Evolutionary conservation across 2,113 vertebrate genomes (phyloP).

Genomic region (Miniopterus natalensis): DNA sequence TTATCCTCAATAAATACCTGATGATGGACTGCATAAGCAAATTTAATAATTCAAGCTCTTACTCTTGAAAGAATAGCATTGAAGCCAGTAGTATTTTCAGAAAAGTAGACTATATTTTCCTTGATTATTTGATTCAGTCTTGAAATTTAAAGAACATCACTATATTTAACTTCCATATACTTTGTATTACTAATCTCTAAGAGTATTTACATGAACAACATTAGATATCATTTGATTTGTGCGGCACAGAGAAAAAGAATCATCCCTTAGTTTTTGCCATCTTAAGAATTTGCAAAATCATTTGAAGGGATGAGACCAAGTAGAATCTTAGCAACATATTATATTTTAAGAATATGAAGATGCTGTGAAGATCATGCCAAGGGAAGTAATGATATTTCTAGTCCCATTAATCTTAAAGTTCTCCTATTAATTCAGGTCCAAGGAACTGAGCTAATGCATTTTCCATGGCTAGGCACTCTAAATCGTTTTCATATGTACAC

Average conservation of each 20-base stretch:
- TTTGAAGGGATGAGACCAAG: background rate
- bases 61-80: background rate
- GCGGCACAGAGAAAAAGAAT: background rate
- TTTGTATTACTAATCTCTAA: background rate
- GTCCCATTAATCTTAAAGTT: conserved; percentile 62
- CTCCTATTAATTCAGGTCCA: conserved; percentile 70
- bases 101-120: background rate
- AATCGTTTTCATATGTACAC: conserved; percentile 61
- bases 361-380: conserved; percentile 20
- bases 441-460: conserved; percentile 64
- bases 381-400: conserved; percentile 66
- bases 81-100: background rate
- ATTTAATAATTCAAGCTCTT: conserved; percentile 6
- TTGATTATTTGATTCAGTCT: conserved; percentile 7
- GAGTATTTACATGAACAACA: background rate
- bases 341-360: conserved; percentile 67
- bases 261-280: background rate
- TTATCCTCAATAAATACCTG: conserved; percentile 25
- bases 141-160: conserved; percentile 1
- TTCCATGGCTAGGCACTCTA: conserved; percentile 41
- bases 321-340: conserved; percentile 37
- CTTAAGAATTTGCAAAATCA: conserved; percentile 7
- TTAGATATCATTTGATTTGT: conserved; percentile 4
- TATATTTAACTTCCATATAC: background rate
- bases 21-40: background rate